phyloP scores from a whole-genome alignment of 2,888 invertebrate species.

The Idaea dimidiata region DNA sequence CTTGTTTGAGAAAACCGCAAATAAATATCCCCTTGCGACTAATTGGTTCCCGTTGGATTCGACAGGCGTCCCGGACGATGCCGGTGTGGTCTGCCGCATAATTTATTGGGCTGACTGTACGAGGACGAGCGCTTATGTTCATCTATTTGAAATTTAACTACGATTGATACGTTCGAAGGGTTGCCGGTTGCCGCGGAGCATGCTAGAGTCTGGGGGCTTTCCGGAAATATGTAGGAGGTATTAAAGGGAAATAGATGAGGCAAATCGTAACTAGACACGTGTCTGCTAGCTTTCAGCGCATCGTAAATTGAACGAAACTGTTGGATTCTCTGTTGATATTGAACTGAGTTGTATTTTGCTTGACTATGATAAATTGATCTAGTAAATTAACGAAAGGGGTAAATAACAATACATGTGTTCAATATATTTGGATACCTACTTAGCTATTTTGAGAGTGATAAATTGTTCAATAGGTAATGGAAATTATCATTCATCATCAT shows the following conservation, averaged over 20 bases:
- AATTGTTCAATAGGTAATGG: no score
- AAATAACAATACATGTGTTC: no score
- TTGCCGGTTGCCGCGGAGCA: not conserved
- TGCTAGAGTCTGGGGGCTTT: not conserved
- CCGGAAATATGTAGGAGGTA: not conserved
- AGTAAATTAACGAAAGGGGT: no score
- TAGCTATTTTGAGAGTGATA: no score
- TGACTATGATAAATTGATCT: no score
- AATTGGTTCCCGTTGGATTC: constrained; percentile 77
- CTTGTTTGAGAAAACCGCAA: constrained; percentile 73
- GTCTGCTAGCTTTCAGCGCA: not conserved
- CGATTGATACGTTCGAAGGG: not conserved
- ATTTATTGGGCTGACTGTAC: constrained; percentile 68
- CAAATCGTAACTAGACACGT: not conserved
- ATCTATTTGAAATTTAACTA: constrained; percentile 18
- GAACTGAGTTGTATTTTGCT: no score
- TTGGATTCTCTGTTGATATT: not conserved
- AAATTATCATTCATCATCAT: no score
- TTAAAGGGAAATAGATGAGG: not conserved
- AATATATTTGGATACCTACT: no score
- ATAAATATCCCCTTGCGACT: constrained; percentile 76
- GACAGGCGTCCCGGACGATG: constrained; percentile 63
- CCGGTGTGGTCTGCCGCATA: constrained; percentile 66
- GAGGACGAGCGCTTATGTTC: constrained; percentile 13
- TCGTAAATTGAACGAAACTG: not conserved